A percentile compares a stretch with the other conserved stretches of the same genome.
Evolutionary conservation across 2,797 vertebrate species (phyloP).

Genomic region (Pipistrellus pipistrellus): DNA sequence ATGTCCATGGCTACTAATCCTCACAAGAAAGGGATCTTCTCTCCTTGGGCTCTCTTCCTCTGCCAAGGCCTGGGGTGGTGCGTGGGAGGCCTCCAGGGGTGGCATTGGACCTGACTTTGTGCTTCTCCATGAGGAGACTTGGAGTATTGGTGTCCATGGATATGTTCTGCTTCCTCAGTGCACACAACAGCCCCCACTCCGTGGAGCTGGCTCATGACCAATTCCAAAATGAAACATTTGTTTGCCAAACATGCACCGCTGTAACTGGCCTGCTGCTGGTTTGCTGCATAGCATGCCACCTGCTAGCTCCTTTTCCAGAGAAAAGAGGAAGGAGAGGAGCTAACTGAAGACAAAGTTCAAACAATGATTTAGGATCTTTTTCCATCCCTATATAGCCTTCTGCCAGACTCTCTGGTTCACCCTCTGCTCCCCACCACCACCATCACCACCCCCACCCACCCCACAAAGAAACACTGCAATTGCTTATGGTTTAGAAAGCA

Average conservation of each 20-base stretch:
- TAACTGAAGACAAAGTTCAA: constrained; percentile 66
- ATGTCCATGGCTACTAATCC: not conserved
- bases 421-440: fast-evolving
- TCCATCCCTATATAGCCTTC: not conserved
- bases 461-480: not conserved
- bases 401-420: constrained; percentile 62
- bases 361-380: not conserved
- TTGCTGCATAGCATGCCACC: not conserved
- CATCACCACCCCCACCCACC: not conserved
- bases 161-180: not conserved
- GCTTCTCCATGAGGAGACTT: not conserved
- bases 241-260: constrained; percentile 20
- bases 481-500: not conserved
- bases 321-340: not conserved
- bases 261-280: not conserved
- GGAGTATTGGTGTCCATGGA: not conserved
- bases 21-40: not conserved
- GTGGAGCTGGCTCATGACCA: constrained; percentile 36
- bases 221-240: constrained; percentile 69
- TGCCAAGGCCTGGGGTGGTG: not conserved
- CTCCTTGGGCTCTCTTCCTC: not conserved
- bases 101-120: not conserved
- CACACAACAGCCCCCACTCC: not conserved
- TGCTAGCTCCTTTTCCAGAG: constrained; percentile 58
- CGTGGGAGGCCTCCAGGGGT: no score